phyloP scores from a whole-genome alignment of 2,888 invertebrate genomes.

The Agonopterix heracliana region DNA sequence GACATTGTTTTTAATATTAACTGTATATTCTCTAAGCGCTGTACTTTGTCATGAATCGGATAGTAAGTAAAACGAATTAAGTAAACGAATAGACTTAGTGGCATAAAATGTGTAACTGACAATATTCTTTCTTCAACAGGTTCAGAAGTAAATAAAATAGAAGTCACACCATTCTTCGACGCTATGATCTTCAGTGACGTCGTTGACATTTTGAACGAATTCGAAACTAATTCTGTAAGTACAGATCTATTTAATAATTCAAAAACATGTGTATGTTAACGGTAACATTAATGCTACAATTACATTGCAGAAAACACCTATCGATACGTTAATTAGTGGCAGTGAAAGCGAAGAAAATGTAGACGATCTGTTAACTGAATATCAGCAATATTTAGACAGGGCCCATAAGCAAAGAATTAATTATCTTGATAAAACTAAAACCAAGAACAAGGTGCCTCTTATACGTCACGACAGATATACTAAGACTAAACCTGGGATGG shows the following conservation, averaged over 20 bases:
- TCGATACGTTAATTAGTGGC: constrained; percentile 33
- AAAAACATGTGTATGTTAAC: too few species aligned
- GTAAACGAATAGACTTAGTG: too few species aligned
- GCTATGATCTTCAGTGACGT: constrained; percentile 61
- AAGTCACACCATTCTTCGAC: constrained; percentile 52
- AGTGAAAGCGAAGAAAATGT: constrained; percentile 58
- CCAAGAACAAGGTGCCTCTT: constrained; percentile 58
- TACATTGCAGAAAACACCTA: constrained; percentile 39
- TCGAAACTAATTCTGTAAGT: constrained; percentile 52
- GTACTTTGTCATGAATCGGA: constrained; percentile 38
- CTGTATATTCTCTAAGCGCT: constrained; percentile 23
- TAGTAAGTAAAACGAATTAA: constrained; percentile 35
- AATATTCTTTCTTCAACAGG: constrained; percentile 21
- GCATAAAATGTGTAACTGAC: too few species aligned
- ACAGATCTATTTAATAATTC: constrained; percentile 1
- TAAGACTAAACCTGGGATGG: constrained; percentile 31
- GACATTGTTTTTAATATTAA: constrained; percentile 22
- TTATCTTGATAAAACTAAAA: constrained; percentile 46
- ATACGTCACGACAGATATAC: constrained; percentile 44
- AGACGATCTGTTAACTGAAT: constrained; percentile 56
- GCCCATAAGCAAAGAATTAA: constrained; percentile 53
- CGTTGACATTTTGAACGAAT: constrained; percentile 57
- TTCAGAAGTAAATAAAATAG: constrained; percentile 44
- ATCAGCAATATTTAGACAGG: constrained; percentile 59
- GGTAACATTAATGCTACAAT: neutral